Conservation (phyloP, 1,140 invertebrate species). For the Cherax destructor region DNA sequence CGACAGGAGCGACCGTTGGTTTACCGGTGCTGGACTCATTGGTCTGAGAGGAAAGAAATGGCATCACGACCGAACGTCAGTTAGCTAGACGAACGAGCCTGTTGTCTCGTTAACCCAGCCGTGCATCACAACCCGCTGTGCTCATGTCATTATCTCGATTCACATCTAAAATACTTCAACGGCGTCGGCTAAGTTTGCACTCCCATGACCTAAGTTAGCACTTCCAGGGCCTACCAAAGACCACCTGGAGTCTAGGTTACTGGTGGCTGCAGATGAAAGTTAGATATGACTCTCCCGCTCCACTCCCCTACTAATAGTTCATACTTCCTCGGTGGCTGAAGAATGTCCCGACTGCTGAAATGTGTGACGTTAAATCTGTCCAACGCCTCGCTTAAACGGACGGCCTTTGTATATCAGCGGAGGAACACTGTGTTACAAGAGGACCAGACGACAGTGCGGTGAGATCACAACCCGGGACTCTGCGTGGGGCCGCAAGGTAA, state of each 20-base stretch:
- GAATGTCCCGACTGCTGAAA: not conserved
- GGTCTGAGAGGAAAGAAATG: not conserved
- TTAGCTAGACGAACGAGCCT: not conserved
- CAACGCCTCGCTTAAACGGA: slow-evolving; percentile 10
- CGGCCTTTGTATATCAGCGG: not conserved
- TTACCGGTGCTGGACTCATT: too few relatives aligned
- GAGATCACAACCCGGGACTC: not conserved
- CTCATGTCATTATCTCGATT: not conserved
- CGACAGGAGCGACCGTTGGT: too few relatives aligned
- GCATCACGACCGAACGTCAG: not conserved
- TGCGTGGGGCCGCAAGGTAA: not conserved
- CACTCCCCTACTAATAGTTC: not conserved
- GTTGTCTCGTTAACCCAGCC: not conserved
- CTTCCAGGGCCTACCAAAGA: too few relatives aligned
- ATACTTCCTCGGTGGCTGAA: not conserved
- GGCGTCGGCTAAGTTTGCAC: not conserved
- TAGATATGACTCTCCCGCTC: not conserved
- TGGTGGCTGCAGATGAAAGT: not conserved
- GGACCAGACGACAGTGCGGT: not conserved
- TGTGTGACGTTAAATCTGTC: slow-evolving; percentile 2
- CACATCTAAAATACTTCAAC: not conserved
- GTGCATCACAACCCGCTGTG: not conserved
- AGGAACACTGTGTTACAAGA: not conserved
- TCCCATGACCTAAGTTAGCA: not conserved
- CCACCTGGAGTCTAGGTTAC: too few relatives aligned